Conservation (phyloP, 2,888 invertebrate genomes). For the Phorcus lineatus region DNA sequence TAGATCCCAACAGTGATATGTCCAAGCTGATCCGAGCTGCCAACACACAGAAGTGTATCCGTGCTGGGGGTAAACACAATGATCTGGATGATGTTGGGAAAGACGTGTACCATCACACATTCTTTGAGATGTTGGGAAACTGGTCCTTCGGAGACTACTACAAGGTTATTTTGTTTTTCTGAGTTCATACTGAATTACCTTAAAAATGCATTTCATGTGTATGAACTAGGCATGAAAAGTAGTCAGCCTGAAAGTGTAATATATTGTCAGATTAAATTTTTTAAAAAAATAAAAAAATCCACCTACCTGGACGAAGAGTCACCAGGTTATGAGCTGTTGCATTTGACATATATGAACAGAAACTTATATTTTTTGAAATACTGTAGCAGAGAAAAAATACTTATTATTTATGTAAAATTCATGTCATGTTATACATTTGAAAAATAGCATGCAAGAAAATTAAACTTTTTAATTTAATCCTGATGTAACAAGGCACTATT, state of each 20-base stretch:
- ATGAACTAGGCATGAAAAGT: no score
- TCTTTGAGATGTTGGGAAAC: slow-evolving; percentile 99
- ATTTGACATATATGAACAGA: no score
- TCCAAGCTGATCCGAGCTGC: slow-evolving; percentile 89
- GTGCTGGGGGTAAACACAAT: slow-evolving; percentile 99
- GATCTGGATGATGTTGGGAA: slow-evolving; percentile 99
- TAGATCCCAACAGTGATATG: slow-evolving; percentile 97
- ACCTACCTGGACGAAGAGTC: no score
- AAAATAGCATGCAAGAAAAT: no score
- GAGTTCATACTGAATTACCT: not conserved
- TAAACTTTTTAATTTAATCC: no score
- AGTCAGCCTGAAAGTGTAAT: no score
- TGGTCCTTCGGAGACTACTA: slow-evolving; percentile 99
- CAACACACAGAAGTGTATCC: slow-evolving; percentile 98
- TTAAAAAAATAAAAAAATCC: no score
- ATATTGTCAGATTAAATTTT: no score
- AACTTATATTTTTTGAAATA: no score
- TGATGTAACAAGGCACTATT: no score
- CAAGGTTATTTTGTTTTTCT: slow-evolving; percentile 79
- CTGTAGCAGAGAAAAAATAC: not conserved
- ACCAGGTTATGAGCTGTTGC: no score
- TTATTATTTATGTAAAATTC: not conserved
- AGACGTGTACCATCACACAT: slow-evolving; percentile 99
- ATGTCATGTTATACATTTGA: not conserved
- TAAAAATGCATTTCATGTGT: not conserved